Evolutionary conservation across 2,113 vertebrate genomes (phyloP), one percentile per base, ranked within the genome.

Genomic region (Polyodon spathula): DNA sequence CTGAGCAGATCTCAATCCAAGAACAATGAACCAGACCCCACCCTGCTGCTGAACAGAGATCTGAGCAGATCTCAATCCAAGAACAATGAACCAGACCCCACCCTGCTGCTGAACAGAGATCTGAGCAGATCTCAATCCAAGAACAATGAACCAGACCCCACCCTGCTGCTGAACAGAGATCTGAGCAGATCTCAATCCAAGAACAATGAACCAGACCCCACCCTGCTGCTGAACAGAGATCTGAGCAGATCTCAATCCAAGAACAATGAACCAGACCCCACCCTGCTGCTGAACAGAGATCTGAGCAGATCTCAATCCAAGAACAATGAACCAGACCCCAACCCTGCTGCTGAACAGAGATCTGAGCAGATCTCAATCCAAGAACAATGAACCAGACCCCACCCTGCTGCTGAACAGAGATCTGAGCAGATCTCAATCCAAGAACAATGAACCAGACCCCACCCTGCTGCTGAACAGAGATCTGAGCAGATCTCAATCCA

Each of bases 1-100:
- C 27, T 27, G 27, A 60, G 38, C 15, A 4, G 12, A 6, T 52
- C 14, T 16, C n/a, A 44, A 14, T 46, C 46, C 42, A 27, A 39
- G 15, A 39, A 56, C 2, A 59, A 17, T 17, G 58, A 43, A 66
- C n/a, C n/a, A n/a, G n/a, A n/a, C n/a, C n/a, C n/a, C n/a, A n/a
- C n/a, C n/a, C n/a, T n/a, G 27, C 27, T 27, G 27, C n/a, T n/a
- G n/a, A n/a, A 3, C 27, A 2, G 27, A 3, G 27, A 27, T 27
- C 27, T 27, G 27, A 60, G 38, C 15, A 4, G 12, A 6, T 52
- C 14, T 16, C n/a, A 44, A 14, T 46, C 46, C 42, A 27, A 39
- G 15, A 39, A 56, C 2, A 59, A 17, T 17, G 58, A 43, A 66
- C n/a, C n/a, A n/a, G n/a, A n/a, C n/a, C n/a, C n/a, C n/a, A n/a